phyloP scores from a whole-genome alignment of 2,888 invertebrate species.

The Omphaloscelis lunosa region DNA sequence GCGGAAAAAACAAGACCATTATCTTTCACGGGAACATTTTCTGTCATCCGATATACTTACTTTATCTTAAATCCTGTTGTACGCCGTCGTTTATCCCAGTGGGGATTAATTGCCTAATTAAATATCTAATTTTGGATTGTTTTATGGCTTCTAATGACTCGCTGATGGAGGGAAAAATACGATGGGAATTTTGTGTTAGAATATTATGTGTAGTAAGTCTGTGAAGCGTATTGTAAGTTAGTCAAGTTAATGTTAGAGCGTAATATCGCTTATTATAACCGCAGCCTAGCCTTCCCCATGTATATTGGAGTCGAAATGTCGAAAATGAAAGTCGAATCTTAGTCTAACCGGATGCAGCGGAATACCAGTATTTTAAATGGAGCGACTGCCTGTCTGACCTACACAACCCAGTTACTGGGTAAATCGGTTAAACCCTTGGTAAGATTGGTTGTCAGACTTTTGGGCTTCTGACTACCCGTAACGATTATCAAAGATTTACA shows the following conservation, averaged over 20 bases:
- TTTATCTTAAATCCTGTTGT: slow-evolving; percentile 8
- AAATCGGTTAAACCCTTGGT: too few relatives aligned
- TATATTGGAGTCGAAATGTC: too few relatives aligned
- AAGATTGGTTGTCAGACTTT: too few relatives aligned
- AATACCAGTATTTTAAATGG: too few relatives aligned
- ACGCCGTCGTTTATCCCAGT: slow-evolving; percentile 41
- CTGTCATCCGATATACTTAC: slow-evolving; percentile 31
- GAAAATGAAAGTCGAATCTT: too few relatives aligned
- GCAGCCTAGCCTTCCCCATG: too few relatives aligned
- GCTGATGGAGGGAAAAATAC: slow-evolving; percentile 5
- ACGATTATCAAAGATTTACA: too few relatives aligned
- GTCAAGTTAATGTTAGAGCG: not conserved
- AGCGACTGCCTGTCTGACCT: too few relatives aligned
- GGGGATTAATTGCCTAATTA: slow-evolving; percentile 64
- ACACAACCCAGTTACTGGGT: too few relatives aligned
- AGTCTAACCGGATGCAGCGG: too few relatives aligned
- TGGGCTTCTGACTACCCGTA: too few relatives aligned
- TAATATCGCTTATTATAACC: not conserved
- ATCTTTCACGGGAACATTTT: slow-evolving; percentile 17
- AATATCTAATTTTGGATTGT: slow-evolving; percentile 57
- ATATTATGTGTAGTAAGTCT: not conserved
- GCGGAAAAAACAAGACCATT: slow-evolving; percentile 47
- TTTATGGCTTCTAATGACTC: slow-evolving; percentile 46
- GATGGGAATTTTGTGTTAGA: not conserved
- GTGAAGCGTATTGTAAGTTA: not conserved